Percentiles rank a stretch among this genome's conserved stretches.
Conservation (phyloP, 2,113 vertebrate species). For the Malurus melanocephalus region DNA sequence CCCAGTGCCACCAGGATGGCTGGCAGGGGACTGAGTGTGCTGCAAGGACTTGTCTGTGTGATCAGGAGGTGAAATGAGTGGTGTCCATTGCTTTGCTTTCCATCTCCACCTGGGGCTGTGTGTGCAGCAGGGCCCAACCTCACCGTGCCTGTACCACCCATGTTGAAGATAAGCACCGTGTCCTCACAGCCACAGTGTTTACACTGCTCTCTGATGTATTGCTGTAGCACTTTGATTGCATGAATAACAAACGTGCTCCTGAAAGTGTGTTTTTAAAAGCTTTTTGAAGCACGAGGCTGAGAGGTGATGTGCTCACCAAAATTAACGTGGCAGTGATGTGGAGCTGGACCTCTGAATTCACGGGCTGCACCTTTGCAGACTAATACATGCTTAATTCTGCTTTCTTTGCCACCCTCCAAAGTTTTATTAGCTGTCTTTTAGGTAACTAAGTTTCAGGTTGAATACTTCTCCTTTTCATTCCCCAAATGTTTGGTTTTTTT, state of each 20-base stretch:
- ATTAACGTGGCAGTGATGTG: accelerated
- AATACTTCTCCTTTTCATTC: neutral
- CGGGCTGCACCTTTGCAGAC: neutral
- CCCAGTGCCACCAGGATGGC: neutral
- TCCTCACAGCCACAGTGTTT: neutral
- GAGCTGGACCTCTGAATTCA: neutral
- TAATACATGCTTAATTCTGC: neutral
- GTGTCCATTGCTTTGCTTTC: neutral
- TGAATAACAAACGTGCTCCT: slow-evolving; percentile 5
- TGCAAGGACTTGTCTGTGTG: neutral
- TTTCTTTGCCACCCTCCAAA: slow-evolving; percentile 35
- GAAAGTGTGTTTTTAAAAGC: neutral
- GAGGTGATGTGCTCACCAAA: neutral
- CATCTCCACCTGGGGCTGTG: neutral
- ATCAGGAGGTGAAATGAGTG: neutral
- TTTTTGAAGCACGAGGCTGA: neutral
- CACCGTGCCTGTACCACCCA: neutral
- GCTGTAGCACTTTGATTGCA: neutral
- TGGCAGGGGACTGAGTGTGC: neutral
- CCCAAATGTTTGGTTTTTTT: neutral
- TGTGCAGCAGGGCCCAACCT: neutral
- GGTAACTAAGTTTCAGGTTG: neutral
- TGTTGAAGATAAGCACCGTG: neutral
- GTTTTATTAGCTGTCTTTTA: slow-evolving; percentile 35
- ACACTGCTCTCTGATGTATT: neutral